Conservation (phyloP, 2,113 vertebrate genomes). For the Sphaerodactylus townsendi region DNA sequence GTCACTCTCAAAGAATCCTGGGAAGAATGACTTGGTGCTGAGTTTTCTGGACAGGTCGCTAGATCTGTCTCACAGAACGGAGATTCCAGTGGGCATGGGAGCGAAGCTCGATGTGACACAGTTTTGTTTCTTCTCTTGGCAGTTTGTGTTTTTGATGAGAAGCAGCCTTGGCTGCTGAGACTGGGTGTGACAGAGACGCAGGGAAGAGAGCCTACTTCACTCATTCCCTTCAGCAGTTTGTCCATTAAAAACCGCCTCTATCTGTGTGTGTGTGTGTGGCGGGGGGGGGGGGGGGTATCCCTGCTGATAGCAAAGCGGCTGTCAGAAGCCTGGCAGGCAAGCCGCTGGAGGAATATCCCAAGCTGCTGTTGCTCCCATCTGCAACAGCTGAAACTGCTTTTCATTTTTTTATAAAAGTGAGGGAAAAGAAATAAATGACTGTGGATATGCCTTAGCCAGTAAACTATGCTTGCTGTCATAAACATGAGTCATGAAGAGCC, state of each 20-base stretch:
- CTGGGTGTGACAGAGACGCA: not conserved
- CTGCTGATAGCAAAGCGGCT: not conserved
- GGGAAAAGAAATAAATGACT: not conserved
- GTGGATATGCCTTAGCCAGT: not conserved
- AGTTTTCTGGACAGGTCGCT: not conserved
- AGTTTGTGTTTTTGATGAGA: not conserved
- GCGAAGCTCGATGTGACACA: not conserved
- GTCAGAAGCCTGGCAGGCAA: not conserved
- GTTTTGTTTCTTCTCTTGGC: not conserved
- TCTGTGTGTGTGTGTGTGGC: too few relatives aligned
- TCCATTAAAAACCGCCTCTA: not conserved
- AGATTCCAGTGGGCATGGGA: not conserved
- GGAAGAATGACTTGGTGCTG: not conserved
- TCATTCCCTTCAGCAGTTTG: not conserved
- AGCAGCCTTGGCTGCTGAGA: not conserved
- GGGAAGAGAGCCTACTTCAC: not conserved
- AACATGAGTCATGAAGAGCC: not conserved
- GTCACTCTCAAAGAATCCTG: not conserved
- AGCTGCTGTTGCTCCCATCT: not conserved
- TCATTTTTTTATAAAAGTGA: not conserved
- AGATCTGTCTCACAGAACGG: not conserved
- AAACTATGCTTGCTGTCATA: not conserved
- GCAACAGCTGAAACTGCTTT: not conserved
- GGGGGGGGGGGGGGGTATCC: too few relatives aligned
- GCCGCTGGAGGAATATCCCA: too few relatives aligned